Evolutionary conservation across 1,140 invertebrate species (phyloP).

Genomic region (Drosophila jambulina): DNA sequence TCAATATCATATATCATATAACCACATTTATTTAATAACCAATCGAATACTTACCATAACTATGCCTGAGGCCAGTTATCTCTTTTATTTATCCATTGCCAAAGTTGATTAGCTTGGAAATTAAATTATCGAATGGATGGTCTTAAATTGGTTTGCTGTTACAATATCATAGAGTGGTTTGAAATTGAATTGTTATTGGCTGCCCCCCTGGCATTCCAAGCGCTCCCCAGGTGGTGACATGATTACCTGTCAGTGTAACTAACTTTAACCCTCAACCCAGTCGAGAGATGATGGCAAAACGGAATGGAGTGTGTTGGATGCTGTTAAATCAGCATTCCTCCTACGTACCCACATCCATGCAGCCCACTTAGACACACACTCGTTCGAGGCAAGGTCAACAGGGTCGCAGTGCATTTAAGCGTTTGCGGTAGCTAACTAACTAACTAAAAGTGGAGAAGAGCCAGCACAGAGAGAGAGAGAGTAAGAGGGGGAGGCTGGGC

Average conservation of each 20-base stretch:
- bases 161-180: slow-evolving; percentile 1
- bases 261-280: slow-evolving; percentile 15
- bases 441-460: slow-evolving; percentile 42
- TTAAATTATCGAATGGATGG: slow-evolving; percentile 16
- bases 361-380: slow-evolving; percentile 16
- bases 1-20: too few species aligned
- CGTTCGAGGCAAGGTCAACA: slow-evolving; percentile 62
- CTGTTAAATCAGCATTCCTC: slow-evolving; percentile 21
- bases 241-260: slow-evolving; percentile 46
- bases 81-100: slow-evolving; percentile 16
- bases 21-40: not conserved
- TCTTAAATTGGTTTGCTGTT: slow-evolving; percentile 18
- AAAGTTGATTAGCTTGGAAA: slow-evolving; percentile 15
- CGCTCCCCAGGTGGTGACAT: slow-evolving; percentile 39
- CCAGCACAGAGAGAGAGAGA: not conserved
- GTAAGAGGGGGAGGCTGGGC: not conserved
- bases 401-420: slow-evolving; percentile 67
- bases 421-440: slow-evolving; percentile 53
- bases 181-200: slow-evolving; percentile 38
- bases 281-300: slow-evolving; percentile 11
- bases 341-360: not conserved
- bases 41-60: too few species aligned
- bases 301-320: slow-evolving; percentile 25
- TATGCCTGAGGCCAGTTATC: not conserved
- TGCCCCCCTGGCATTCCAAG: slow-evolving; percentile 17